phyloP scores from a whole-genome alignment of 2,797 vertebrate species.

The Sternarchorhynchus goeldii region DNA sequence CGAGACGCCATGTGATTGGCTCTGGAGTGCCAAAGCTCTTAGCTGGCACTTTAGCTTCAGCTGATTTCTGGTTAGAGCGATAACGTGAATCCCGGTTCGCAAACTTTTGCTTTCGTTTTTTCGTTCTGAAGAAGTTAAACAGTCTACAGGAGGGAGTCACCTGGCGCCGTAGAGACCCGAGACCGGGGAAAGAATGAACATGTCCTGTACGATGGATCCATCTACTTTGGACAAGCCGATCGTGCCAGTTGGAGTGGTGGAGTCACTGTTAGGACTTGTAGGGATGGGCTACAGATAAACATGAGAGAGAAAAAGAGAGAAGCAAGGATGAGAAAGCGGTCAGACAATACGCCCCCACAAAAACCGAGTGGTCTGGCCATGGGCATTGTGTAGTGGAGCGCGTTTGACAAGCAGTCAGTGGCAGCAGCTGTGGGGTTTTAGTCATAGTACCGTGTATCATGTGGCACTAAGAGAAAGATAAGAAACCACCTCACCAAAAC shows the following conservation, averaged over 20 bases:
- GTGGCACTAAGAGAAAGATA: slow-evolving; percentile 3
- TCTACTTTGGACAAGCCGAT: slow-evolving; percentile 86
- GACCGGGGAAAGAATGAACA: slow-evolving; percentile 87
- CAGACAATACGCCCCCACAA: neutral
- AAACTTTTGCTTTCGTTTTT: neutral
- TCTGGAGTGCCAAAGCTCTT: neutral
- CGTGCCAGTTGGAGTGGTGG: slow-evolving; percentile 81
- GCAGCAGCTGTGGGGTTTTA: neutral
- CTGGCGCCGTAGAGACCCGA: slow-evolving; percentile 85
- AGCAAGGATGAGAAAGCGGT: neutral
- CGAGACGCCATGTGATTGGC: neutral
- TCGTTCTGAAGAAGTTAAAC: neutral
- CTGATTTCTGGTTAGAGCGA: neutral
- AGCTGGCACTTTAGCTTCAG: neutral
- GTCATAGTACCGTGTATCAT: slow-evolving; percentile 10
- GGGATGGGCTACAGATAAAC: slow-evolving; percentile 75
- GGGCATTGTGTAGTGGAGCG: neutral
- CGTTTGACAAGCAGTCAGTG: neutral
- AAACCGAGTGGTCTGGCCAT: neutral
- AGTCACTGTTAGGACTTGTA: slow-evolving; percentile 77
- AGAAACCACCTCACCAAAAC: neutral
- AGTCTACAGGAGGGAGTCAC: slow-evolving; percentile 65
- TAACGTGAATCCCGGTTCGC: neutral
- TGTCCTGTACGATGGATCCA: slow-evolving; percentile 82
- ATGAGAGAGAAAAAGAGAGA: slow-evolving; percentile 23